A percentile compares a stretch with the other conserved stretches of the same genome.
phyloP scores from a whole-genome alignment of 2,888 invertebrate species.

The Uropetala carovei region DNA sequence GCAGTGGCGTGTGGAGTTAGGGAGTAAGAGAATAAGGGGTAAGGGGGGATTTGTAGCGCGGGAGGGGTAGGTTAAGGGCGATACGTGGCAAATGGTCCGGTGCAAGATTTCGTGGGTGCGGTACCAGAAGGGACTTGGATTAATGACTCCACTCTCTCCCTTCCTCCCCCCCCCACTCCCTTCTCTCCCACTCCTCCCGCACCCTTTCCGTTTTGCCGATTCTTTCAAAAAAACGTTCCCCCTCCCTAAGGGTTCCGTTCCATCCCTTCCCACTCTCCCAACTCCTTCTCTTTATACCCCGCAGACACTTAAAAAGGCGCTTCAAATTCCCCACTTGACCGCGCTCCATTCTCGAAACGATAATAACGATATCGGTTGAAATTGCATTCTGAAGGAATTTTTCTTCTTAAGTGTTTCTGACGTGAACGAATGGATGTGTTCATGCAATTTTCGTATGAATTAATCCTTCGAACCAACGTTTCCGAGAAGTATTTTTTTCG shows the following conservation, averaged over 20 bases:
- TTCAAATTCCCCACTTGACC: neutral
- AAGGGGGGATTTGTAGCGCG: no score
- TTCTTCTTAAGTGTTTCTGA: neutral
- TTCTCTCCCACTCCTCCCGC: neutral
- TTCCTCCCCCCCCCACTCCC: neutral
- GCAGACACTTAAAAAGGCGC: neutral
- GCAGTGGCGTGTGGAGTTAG: neutral
- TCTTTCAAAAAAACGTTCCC: conserved; percentile 38
- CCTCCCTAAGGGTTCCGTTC: neutral
- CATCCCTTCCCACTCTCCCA: neutral
- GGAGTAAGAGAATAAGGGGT: neutral
- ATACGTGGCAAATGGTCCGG: conserved; percentile 57
- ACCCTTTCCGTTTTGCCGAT: conserved; percentile 31
- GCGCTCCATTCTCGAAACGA: neutral
- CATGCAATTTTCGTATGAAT: no score
- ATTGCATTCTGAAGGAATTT: conserved; percentile 17
- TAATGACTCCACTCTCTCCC: conserved; percentile 25
- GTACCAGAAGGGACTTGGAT: conserved; percentile 52
- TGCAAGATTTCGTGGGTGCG: conserved; percentile 52
- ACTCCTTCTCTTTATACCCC: neutral
- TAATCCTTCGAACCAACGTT: no score
- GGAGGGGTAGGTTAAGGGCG: neutral
- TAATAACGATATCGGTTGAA: conserved; percentile 3
- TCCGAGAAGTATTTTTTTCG: no score
- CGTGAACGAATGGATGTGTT: no score